Percentiles rank a stretch among this genome's conserved stretches.
Evolutionary conservation across 1,140 invertebrate genomes (phyloP).

Genomic region (Vanessa tameamea): DNA sequence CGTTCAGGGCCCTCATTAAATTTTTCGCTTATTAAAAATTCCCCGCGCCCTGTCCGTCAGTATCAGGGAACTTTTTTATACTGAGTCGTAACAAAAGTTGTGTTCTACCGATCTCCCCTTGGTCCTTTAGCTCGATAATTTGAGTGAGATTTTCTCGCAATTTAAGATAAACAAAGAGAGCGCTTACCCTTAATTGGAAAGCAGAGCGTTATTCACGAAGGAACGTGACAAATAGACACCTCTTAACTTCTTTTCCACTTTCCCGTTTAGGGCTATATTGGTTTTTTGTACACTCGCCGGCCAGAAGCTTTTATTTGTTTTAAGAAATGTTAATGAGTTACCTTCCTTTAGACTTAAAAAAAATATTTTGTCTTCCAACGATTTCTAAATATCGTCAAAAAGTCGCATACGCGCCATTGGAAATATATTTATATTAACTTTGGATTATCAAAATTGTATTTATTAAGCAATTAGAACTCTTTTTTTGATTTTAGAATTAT

Average conservation of each 20-base stretch:
- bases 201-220: conserved; percentile 78
- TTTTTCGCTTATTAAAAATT: conserved; percentile 81
- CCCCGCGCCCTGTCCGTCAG: conserved; percentile 69
- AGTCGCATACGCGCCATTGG: neutral
- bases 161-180: conserved; percentile 81
- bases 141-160: conserved; percentile 81
- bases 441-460: too few species aligned
- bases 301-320: conserved; percentile 71
- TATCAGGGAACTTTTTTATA: conserved; percentile 75
- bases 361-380: conserved; percentile 10
- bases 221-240: conserved; percentile 80
- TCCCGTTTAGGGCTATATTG: conserved; percentile 72
- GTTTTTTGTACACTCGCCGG: conserved; percentile 68
- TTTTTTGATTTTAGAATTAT: too few species aligned
- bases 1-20: conserved; percentile 72
- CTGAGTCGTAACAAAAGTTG: conserved; percentile 73
- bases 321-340: conserved; percentile 68
- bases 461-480: too few species aligned
- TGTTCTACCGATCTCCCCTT: conserved; percentile 71
- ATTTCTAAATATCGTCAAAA: neutral
- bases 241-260: conserved; percentile 80
- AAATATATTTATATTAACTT: too few species aligned
- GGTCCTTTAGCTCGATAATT: conserved; percentile 77
- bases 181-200: conserved; percentile 81
- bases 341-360: conserved; percentile 16